Percentiles rank a stretch among this genome's conserved stretches.
phyloP scores from a whole-genome alignment of 2,113 vertebrate species.

The Halichoeres trimaculatus region DNA sequence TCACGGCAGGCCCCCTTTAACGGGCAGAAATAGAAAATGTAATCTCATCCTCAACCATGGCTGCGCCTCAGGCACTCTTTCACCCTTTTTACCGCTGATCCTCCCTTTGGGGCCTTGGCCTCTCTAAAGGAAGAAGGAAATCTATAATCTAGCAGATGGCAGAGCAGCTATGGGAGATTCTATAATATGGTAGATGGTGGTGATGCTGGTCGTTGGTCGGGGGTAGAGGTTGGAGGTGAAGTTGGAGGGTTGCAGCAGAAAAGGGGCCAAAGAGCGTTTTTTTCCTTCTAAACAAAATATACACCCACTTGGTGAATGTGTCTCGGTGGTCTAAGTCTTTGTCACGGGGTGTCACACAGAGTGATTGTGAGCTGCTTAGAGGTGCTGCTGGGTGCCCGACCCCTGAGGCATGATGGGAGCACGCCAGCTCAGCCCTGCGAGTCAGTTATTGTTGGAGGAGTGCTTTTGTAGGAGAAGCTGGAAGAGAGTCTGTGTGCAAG shows the following conservation, averaged over 20 bases:
- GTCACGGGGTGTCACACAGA: slow-evolving; percentile 46
- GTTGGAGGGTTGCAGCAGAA: slow-evolving; percentile 38
- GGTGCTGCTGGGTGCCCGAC: slow-evolving; percentile 46
- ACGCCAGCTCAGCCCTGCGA: slow-evolving; percentile 54
- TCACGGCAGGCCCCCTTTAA: slow-evolving; percentile 66
- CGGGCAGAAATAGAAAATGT: slow-evolving; percentile 81
- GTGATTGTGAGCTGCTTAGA: slow-evolving; percentile 46
- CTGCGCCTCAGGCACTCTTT: slow-evolving; percentile 79
- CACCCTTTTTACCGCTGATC: slow-evolving; percentile 79
- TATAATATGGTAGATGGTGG: slow-evolving; percentile 70
- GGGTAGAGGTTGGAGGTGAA: slow-evolving; percentile 25
- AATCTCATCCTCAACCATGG: slow-evolving; percentile 78
- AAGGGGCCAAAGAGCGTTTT: slow-evolving; percentile 14
- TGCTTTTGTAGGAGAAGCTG: slow-evolving; percentile 31
- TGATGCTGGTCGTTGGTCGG: slow-evolving; percentile 37
- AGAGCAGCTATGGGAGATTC: slow-evolving; percentile 82
- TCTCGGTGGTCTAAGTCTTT: slow-evolving; percentile 27
- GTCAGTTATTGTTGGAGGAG: slow-evolving; percentile 55
- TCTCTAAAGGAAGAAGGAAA: slow-evolving; percentile 76
- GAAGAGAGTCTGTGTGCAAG: slow-evolving; percentile 45
- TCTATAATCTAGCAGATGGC: slow-evolving; percentile 86
- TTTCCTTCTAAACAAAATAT: slow-evolving; percentile 25
- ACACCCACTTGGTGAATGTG: slow-evolving; percentile 36
- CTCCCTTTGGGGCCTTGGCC: slow-evolving; percentile 77
- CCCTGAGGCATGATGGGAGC: slow-evolving; percentile 43